Base-by-base conservation (phyloP, 2,113 vertebrate genomes). In the Oxygymnocypris stewartii region DNA sequence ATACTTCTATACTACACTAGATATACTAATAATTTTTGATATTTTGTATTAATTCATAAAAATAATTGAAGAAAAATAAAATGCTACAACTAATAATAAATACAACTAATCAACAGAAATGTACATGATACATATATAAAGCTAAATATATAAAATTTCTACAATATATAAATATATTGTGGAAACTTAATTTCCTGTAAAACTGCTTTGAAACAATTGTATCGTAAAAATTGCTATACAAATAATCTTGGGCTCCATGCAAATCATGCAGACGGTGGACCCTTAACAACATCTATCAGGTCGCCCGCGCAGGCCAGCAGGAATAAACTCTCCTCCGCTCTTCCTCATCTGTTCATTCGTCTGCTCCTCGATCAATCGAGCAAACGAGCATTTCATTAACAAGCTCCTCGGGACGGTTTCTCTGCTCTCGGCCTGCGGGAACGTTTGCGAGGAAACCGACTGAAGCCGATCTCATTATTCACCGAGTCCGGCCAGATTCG, bases 401-500 rank as follows among this genome's bases (percentile, higher is more conserved):
- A 78, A 44, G 35, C 77, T 57, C 49, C 77, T 16, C 25, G 0
- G 51, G 74, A 61, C 1, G 49, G 8, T 69, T 57, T 42, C 74
- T 7, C n/a, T 75, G 44, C 77, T 69, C 54, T 37, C 1, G 6
- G 77, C 87, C 54, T 20, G 7, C 7, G 20, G 54, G 54, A 59
- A 6, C 16, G 0, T 51, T 49, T 35, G 44, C n/a, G 9, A 79
- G 4, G 76, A 51, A 42, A 59, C n/a, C 42, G 42, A 74, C 84
- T 16, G 11, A 25, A 71, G 42, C 35, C 47, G 3, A 71, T 42
- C 82, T 75, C 40, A 88, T 82, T 37, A 84, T 65, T 79, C 74
- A 81, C 16, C n/a, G 80, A 35, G 80, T 87, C 89, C 87, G 87
- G 51, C 88, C 84, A 88, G 82, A 92, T 93, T 90, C 92, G 86